These are phyloP conservation scores for Allacma fusca DNA, from an alignment of 2,888 invertebrate genomes.

Conservation along the genomic window DNA sequence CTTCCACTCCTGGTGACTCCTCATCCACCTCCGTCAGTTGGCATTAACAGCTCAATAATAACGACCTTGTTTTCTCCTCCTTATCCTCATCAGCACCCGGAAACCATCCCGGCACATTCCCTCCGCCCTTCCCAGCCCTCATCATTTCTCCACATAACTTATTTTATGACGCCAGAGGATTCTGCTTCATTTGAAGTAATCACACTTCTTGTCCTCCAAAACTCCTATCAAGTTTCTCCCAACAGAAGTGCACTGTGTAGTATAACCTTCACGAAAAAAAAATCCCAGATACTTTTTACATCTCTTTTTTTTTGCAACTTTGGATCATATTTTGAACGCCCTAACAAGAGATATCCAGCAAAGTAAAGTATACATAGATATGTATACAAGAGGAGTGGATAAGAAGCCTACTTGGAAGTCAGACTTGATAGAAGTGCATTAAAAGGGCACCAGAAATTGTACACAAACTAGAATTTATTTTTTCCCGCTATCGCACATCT, in stretches of 20 bases:
- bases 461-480: conserved; percentile 39
- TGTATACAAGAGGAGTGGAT: neutral
- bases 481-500: conserved; percentile 35
- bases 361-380: too few relatives aligned
- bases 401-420: neutral
- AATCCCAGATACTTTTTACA: too few relatives aligned
- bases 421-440: conserved; percentile 3
- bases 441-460: conserved; percentile 34
- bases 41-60: conserved; percentile 52
- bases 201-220: too few relatives aligned
- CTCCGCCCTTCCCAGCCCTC: neutral
- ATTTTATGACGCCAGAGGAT: conserved; percentile 16
- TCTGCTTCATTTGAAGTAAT: too few relatives aligned
- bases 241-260: too few relatives aligned
- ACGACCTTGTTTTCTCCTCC: conserved; percentile 27
- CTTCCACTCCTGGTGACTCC: conserved; percentile 26
- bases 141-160: too few relatives aligned
- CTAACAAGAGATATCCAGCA: too few relatives aligned
- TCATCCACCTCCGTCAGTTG: conserved; percentile 46
- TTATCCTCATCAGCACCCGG: neutral
- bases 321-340: too few relatives aligned
- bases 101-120: neutral
- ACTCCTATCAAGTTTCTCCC: too few relatives aligned
- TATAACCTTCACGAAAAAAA: too few relatives aligned
- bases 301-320: too few relatives aligned